These are phyloP conservation scores for Celastrina argiolus DNA, from an alignment of 2,888 invertebrate species.

Conservation along the genomic window DNA sequence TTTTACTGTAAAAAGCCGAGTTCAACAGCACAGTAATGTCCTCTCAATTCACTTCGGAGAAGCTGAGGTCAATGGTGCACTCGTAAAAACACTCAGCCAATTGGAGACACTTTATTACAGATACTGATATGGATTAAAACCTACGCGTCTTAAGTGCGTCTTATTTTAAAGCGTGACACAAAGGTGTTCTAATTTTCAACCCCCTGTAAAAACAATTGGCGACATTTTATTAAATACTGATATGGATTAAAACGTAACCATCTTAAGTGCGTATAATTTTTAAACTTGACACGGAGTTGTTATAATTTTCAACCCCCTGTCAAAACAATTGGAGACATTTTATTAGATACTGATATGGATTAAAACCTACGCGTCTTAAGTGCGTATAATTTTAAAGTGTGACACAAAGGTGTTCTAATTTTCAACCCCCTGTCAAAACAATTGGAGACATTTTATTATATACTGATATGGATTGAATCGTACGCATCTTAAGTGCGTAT, in stretches of 20 bases:
- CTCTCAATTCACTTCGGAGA: slow-evolving; percentile 24
- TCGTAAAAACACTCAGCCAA: slow-evolving; percentile 5
- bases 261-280: neutral
- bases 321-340: neutral
- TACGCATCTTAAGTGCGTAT: neutral
- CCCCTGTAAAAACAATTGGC: neutral
- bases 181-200: neutral
- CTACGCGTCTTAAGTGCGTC: neutral
- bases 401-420: neutral
- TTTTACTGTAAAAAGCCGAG: neutral
- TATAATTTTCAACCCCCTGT: neutral
- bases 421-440: neutral
- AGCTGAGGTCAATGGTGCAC: slow-evolving; percentile 5
- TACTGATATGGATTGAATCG: neutral
- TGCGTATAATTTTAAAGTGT: neutral
- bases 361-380: neutral
- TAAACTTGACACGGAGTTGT: neutral
- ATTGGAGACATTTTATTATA: neutral
- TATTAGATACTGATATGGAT: neutral
- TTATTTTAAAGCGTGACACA: neutral
- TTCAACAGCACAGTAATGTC: slow-evolving; percentile 10
- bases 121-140: slow-evolving; percentile 11
- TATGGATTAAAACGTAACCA: neutral
- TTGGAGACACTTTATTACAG: neutral
- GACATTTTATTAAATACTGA: neutral